Percentiles rank a stretch among this genome's conserved stretches.
Evolutionary conservation across 2,888 invertebrate species (phyloP).

Genomic region (Drosophila buzzatii): DNA sequence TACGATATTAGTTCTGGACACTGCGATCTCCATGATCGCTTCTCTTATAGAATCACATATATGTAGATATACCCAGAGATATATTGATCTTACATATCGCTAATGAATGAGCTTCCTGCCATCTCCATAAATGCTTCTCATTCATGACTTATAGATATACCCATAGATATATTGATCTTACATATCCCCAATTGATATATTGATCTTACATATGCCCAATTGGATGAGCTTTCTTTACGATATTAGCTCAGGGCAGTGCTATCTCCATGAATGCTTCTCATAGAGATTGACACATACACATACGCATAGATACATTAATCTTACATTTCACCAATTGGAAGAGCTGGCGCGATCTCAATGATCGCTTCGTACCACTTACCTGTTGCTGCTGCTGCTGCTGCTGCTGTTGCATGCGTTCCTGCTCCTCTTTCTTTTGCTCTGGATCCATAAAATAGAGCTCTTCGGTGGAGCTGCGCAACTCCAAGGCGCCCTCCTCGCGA

Average conservation of each 20-base stretch:
- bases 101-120: too few relatives aligned
- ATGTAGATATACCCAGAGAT: too few relatives aligned
- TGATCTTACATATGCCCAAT: too few relatives aligned
- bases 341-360: neutral
- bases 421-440: slow-evolving; percentile 85
- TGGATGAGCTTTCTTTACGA: too few relatives aligned
- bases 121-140: too few relatives aligned
- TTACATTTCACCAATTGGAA: neutral
- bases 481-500: slow-evolving; percentile 92
- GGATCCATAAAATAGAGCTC: slow-evolving; percentile 93
- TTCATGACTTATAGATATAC: neutral
- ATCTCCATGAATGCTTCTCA: too few relatives aligned
- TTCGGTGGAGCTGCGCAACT: slow-evolving; percentile 94
- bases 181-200: neutral
- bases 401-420: slow-evolving; percentile 84
- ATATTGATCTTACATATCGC: too few relatives aligned
- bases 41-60: too few relatives aligned
- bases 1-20: too few relatives aligned
- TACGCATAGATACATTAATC: neutral
- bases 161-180: slow-evolving; percentile 1
- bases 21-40: too few relatives aligned
- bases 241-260: too few relatives aligned
- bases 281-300: neutral
- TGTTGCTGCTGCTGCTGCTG: slow-evolving; percentile 44
- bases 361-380: slow-evolving; percentile 29